Base-by-base conservation (phyloP, 2,113 vertebrate species). In the Ploceus nigricollis region DNA sequence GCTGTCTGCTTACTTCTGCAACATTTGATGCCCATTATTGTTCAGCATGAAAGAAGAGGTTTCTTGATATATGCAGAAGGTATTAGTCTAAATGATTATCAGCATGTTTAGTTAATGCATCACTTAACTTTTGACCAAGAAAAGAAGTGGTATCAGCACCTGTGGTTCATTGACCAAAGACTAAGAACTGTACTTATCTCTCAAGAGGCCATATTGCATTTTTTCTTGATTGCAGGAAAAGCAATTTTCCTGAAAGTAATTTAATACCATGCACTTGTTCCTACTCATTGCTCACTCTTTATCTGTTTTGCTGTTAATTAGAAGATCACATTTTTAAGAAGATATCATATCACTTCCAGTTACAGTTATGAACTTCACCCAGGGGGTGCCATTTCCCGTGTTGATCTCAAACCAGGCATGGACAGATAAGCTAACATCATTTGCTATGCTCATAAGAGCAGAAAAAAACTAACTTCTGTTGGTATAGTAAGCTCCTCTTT, bases 291-390 rank as follows among this genome's bases (percentile, higher is more conserved):
- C 15, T 93, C 63, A 23, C 5, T 39, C 24, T 83, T 56, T 39
- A 63, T 58, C 51, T 78, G 11, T 64, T 92, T 81, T 79, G 7
- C 76, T 90, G 15, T 61, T 86, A 77, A 73, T 87, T 95, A 65
- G 20, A 25, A 72, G 58, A 69, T 57, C 28, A 60, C 16, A 35
- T 18, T 92, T 88, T 75, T 83, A 4, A 21, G 3, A 63, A 80
- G 54, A 40, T 56, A 45, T 10, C 10, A 3, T 75, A 30, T 58
- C 11, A 35, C 19, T 82, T 88, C 30, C 37, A 66, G 15, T 60
- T 88, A 42, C 4, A 10, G 30, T 53, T 80, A 30, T n/a, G n/a
- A 82, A 21, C 75, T 85, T 79, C 66, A 71, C 15, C 3, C 27
- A n/a, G 10, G 3, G 3, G 5, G 1, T 84, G 23, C 22, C 3